Conservation (phyloP, 2,797 vertebrate species). For the Cryptoblepharus egeriae region DNA sequence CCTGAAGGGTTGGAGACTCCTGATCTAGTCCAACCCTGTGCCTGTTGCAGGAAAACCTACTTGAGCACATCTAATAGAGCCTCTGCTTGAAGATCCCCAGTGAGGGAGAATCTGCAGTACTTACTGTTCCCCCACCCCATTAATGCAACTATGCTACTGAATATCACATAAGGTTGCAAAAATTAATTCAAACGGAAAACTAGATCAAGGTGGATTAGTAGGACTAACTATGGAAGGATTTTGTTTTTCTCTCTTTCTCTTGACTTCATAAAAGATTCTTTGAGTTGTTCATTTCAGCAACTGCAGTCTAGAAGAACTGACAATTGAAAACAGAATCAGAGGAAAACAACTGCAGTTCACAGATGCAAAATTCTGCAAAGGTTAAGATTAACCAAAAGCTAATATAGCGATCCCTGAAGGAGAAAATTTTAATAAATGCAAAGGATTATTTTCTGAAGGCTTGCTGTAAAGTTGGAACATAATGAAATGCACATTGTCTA, state of each 20-base stretch:
- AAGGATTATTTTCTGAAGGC: constrained; percentile 13
- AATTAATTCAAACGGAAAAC: accelerated
- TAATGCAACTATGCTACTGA: not conserved
- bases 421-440: constrained; percentile 4
- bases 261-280: constrained; percentile 12
- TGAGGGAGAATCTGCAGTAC: no score
- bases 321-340: not conserved
- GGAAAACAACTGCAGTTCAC: not conserved
- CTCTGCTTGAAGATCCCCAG: no score
- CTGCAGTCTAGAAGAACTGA: not conserved
- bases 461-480: constrained; percentile 28
- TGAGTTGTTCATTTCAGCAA: constrained; percentile 10
- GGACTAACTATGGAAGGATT: not conserved
- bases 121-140: no score
- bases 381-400: not conserved
- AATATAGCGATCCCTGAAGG: not conserved
- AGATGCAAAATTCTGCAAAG: constrained; percentile 29
- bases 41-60: no score
- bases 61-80: no score
- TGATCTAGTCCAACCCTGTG: no score
- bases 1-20: no score
- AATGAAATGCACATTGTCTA: not conserved
- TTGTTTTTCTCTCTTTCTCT: not conserved
- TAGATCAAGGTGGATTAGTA: constrained; percentile 1
- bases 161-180: not conserved